Conservation (phyloP, 2,888 invertebrate species). For the Microplitis manilae region DNA sequence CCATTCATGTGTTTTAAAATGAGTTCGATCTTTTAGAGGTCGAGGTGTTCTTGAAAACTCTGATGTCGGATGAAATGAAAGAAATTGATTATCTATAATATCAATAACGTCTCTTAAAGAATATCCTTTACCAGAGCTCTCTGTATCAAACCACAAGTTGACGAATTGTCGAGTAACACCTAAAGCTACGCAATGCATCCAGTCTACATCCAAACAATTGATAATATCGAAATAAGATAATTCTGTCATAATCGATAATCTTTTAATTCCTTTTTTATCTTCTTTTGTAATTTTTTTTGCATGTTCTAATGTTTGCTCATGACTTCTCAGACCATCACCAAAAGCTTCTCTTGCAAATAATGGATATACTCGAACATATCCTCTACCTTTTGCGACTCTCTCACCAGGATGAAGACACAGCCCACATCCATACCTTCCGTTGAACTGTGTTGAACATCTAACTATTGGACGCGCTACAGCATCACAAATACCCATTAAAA, state of each 20-base stretch:
- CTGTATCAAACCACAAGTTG: conserved; percentile 31
- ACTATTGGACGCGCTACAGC: neutral
- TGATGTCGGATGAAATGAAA: conserved; percentile 22
- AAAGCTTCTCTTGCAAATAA: neutral
- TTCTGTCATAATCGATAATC: conserved; percentile 27
- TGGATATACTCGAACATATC: neutral
- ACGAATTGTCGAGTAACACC: conserved; percentile 43
- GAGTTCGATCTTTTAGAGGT: conserved; percentile 28
- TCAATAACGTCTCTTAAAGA: neutral
- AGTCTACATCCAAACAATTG: conserved; percentile 43
- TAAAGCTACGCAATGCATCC: conserved; percentile 46
- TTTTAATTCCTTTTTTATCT: neutral
- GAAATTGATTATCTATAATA: conserved; percentile 17
- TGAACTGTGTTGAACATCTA: conserved; percentile 3
- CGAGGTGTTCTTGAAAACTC: conserved; percentile 43
- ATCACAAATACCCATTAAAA: conserved; percentile 6
- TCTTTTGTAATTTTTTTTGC: neutral
- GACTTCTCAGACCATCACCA: conserved; percentile 5
- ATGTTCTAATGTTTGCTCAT: neutral
- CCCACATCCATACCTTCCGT: neutral
- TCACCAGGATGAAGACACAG: neutral
- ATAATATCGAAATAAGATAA: conserved; percentile 46
- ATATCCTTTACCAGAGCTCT: neutral
- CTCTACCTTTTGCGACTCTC: neutral
- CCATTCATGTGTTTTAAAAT: conserved; percentile 45